phyloP scores from a whole-genome alignment of 2,797 vertebrate species.

The Tapirus indicus region DNA sequence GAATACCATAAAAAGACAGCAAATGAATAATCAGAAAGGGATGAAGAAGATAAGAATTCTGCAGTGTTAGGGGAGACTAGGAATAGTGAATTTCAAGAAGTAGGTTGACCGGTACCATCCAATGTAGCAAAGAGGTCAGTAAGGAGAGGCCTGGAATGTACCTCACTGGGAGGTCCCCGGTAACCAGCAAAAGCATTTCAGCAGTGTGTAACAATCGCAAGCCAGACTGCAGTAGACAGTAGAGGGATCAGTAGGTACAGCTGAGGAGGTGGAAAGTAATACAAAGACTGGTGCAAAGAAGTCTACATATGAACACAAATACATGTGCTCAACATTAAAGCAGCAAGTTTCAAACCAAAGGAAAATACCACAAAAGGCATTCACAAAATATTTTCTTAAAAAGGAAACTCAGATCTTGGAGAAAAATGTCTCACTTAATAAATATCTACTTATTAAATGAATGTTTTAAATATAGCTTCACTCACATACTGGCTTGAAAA shows the following conservation, averaged over 20 bases:
- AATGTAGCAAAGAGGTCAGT: background rate
- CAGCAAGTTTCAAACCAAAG: constrained; percentile 4
- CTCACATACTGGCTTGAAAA: constrained; percentile 36
- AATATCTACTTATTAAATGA: constrained; percentile 38
- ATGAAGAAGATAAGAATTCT: constrained; percentile 31
- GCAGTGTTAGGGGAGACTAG: background rate
- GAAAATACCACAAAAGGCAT: background rate
- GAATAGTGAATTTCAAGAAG: background rate
- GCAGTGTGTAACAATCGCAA: background rate
- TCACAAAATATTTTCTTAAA: constrained; percentile 1
- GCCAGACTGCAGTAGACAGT: background rate
- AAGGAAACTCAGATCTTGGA: background rate
- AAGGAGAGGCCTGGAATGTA: background rate
- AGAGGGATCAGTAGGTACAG: background rate
- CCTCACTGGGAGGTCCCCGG: background rate
- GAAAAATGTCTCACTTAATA: background rate
- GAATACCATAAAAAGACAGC: background rate
- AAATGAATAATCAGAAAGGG: background rate
- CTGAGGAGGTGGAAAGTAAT: background rate
- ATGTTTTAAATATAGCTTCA: constrained; percentile 6
- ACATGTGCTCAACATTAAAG: constrained; percentile 14
- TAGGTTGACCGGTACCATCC: background rate
- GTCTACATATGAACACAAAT: background rate
- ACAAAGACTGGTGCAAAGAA: background rate
- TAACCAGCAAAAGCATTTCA: background rate